Base-by-base conservation (phyloP, 30 jellyfish, hydroid and myxozoan species). In the Pseudorhiza aurosa region DNA sequence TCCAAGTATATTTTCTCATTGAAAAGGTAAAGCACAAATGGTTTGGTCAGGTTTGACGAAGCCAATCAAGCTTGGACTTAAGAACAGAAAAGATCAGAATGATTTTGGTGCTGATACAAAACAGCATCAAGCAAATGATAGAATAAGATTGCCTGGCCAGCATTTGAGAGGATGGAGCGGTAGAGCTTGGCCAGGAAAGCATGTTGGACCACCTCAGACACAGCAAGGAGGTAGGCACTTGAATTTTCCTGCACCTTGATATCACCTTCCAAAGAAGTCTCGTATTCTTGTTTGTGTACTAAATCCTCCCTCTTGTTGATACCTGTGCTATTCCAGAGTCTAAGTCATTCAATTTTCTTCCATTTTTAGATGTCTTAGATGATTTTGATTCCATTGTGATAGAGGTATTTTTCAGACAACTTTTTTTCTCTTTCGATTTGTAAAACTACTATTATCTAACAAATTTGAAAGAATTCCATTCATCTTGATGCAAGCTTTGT, bases 161-260 rank as follows among this genome's bases (percentile, higher is more conserved):
- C 26, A 51, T 25, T 65, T 57, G 26, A 63, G 96, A 51, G 98
- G 98, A 0, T 93, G 98, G 98, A 58, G 91, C 37, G 98, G 98
- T 2, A 55, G 85, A 12, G 40, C 94, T 11, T 81, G 96, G 96
- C 96, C 96, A 6, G 98, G 98, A 18, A 80, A 82, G 73, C 90
- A 78, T 55, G 96, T 96, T 58, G 98, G 98, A 17, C 76, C 94
- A 25, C 98, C 98, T 15, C 93, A 74, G 47, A 71, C 53, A 31
- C 84, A 94, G 10, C 82, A 53, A 21, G 96, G 96, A 47, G 95
- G 98, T 93, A 18, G 21, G 90, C 15, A 25, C 31, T 3, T 24
- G 9, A 6, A 33, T 17, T 27, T 68, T n/a, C n/a, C n/a, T n/a
- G n/a, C n/a, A n/a, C n/a, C n/a, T n/a, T n/a, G n/a, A n/a, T n/a